Conservation (phyloP, 2,113 vertebrate species). For the Sinocyclocheilus maitianheensis region DNA sequence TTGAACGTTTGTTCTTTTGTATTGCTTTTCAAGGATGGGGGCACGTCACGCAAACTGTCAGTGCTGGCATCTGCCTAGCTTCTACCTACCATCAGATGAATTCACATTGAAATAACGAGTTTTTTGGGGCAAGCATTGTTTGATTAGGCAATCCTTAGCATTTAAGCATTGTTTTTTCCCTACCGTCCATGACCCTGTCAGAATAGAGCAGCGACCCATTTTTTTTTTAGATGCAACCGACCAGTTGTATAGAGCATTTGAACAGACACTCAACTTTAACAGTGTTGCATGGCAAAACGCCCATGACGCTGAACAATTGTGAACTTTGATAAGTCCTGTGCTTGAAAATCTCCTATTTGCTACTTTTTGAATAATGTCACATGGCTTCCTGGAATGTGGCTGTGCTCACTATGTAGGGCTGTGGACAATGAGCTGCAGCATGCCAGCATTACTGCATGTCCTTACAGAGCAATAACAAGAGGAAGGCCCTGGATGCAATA, state of each 20-base stretch:
- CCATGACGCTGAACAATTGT: neutral
- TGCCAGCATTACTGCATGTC: conserved; percentile 33
- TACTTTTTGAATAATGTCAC: conserved; percentile 44
- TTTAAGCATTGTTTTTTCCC: neutral
- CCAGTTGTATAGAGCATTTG: neutral
- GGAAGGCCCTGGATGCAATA: conserved; percentile 28
- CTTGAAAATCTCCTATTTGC: neutral
- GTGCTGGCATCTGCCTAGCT: neutral
- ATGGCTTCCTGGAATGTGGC: conserved; percentile 41
- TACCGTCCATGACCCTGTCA: neutral
- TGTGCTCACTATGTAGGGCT: neutral
- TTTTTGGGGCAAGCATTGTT: neutral
- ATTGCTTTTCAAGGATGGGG: neutral
- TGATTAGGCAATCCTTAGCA: neutral
- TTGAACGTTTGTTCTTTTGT: neutral
- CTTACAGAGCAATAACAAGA: conserved; percentile 25
- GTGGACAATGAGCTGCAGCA: neutral
- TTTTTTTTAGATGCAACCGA: neutral
- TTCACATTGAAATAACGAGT: neutral
- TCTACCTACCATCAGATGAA: neutral
- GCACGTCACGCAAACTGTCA: neutral
- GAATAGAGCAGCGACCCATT: neutral
- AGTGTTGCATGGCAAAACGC: neutral
- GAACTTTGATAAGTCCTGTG: neutral
- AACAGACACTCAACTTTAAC: neutral